Conservation (phyloP, 2,113 vertebrate genomes). For the Psittacula cyanocephala region DNA sequence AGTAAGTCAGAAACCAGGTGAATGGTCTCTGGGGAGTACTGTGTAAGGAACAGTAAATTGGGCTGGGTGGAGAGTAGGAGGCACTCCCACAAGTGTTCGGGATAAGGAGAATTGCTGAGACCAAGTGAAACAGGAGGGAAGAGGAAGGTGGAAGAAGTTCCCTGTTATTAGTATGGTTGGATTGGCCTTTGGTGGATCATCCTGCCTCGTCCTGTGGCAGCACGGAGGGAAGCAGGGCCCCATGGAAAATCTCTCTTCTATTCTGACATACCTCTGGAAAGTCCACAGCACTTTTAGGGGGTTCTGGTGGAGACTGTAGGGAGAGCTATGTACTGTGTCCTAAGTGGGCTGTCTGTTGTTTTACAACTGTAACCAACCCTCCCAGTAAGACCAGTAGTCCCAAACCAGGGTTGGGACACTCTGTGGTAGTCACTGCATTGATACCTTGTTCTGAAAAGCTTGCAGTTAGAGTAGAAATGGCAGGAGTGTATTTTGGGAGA, state of each 20-base stretch:
- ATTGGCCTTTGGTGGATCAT: rapidly evolving
- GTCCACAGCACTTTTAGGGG: neutral
- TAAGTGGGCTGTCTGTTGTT: neutral
- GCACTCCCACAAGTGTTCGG: neutral
- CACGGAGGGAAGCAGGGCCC: neutral
- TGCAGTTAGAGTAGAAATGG: neutral
- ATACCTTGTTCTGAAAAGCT: neutral
- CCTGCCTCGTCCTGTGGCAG: neutral
- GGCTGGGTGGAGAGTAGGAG: neutral
- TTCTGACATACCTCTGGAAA: neutral
- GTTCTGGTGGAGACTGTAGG: neutral
- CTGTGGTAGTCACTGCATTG: neutral
- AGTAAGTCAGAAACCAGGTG: neutral
- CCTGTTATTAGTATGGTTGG: neutral
- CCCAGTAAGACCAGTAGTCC: neutral
- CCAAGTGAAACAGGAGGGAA: neutral
- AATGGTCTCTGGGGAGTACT: neutral
- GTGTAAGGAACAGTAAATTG: neutral
- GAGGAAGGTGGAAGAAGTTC: neutral
- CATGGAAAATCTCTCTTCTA: neutral
- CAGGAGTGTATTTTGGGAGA: neutral
- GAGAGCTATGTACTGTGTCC: neutral
- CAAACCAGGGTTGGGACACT: neutral
- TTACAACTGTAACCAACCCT: neutral
- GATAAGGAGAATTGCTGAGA: neutral